Base-by-base conservation (phyloP, 2,888 invertebrate genomes). In the Hydroisotoma schaefferi region DNA sequence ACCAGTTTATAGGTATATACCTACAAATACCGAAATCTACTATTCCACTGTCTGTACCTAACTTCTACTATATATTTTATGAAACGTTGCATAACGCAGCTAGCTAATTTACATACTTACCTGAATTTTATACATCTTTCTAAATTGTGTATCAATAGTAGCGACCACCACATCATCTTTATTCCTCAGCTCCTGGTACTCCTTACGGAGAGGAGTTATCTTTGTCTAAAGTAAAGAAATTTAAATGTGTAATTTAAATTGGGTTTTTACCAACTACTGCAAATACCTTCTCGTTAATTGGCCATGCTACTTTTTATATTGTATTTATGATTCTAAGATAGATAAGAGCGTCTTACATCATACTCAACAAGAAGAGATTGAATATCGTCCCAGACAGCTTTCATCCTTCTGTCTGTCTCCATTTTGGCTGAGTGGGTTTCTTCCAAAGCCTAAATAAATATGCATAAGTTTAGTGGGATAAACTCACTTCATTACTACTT, bases 161-260 rank as follows among this genome's bases (percentile, higher is more conserved):
- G 63, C 61, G 2, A 65, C 65, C 37, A 70, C 63, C n/a, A 60
- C 49, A 28, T 60, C 62, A 40, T 70, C 70, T 33, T 66, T 64
- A 10, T 63, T 63, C 3, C 61, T 52, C 18, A 63, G 56, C 26
- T 67, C 64, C 25, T 47, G 28, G 29, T 63, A 70, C 25, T 70
- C 70, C 1, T 53, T 53, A 20, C 65, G 61, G 44, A 68, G 59
- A 2, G 49, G 49, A 49, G 49, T 49, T 25, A 49, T 49, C 28
- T 49, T 49, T 20, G 49, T 49, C 49, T 49, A 18, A 3, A 25
- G 18, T 25, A 22, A 22, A 18, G 43, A 33, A 33, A 33, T 15
- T 10, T 33, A 15, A 33, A 33, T 33, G 33, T 15, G 15, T 33
- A 33, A 33, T 6, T 33, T n/a, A n/a, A n/a, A n/a, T n/a, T n/a